These are phyloP conservation scores for Amphiprion ocellaris DNA, from an alignment of 2,113 vertebrate genomes.

Conservation along the genomic window DNA sequence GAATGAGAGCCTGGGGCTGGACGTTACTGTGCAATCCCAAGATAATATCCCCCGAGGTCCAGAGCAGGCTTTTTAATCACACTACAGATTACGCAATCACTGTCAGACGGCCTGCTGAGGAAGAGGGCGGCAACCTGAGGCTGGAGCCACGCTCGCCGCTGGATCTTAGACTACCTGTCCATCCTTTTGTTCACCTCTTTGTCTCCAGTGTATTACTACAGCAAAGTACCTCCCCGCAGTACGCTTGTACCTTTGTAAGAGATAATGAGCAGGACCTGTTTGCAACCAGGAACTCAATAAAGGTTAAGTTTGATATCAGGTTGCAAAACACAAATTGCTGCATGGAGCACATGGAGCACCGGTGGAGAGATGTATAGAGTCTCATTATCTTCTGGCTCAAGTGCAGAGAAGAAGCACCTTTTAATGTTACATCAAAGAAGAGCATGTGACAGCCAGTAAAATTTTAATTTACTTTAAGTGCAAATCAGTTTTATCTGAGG, in stretches of 20 bases:
- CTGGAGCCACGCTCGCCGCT: constrained; percentile 25
- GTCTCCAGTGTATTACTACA: constrained; percentile 45
- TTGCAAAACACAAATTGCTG: constrained; percentile 38
- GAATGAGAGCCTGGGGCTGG: constrained; percentile 57
- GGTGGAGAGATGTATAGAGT: neutral
- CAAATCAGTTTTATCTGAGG: neutral
- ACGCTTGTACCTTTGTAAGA: constrained; percentile 32
- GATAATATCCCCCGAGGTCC: constrained; percentile 74
- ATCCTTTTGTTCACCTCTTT: constrained; percentile 40
- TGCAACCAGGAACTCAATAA: constrained; percentile 52
- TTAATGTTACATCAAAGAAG: constrained; percentile 19
- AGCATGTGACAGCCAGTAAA: constrained; percentile 2
- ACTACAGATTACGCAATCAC: constrained; percentile 73
- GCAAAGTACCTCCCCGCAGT: constrained; percentile 8
- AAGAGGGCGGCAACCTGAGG: constrained; percentile 44
- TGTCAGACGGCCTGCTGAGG: constrained; percentile 61
- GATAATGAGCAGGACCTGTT: constrained; percentile 62
- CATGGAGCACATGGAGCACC: constrained; percentile 26
- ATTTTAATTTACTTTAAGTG: constrained; percentile 8
- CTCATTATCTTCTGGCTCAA: constrained; percentile 22
- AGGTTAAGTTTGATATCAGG: constrained; percentile 63
- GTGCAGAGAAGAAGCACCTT: neutral
- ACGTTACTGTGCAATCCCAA: constrained; percentile 62
- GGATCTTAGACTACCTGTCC: constrained; percentile 54
- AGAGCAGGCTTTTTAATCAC: constrained; percentile 74